Conservation (phyloP, 2,888 invertebrate species). For the Ligdia adustata region DNA sequence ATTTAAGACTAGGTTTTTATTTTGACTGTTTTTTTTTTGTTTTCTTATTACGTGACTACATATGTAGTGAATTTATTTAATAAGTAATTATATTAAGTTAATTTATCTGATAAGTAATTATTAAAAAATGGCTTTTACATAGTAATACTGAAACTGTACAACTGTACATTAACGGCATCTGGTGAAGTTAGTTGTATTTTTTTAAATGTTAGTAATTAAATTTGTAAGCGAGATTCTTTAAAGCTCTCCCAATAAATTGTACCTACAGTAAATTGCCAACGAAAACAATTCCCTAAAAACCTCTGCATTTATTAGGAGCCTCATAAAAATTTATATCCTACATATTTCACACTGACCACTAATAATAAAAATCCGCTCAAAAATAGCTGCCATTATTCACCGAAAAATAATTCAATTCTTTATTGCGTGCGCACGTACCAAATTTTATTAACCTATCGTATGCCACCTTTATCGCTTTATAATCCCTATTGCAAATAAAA, state of each 20-base stretch:
- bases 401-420: slow-evolving; percentile 47
- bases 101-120: too few relatives aligned
- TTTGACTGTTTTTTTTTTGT: too few relatives aligned
- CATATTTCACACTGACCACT: slow-evolving; percentile 23
- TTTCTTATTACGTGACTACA: too few relatives aligned
- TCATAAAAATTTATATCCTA: slow-evolving; percentile 1
- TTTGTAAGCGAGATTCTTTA: too few relatives aligned
- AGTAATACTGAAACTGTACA: too few relatives aligned
- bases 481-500: slow-evolving; percentile 61
- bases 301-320: not conserved
- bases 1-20: too few relatives aligned
- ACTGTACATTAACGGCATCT: too few relatives aligned
- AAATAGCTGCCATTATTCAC: slow-evolving; percentile 39
- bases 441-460: slow-evolving; percentile 47
- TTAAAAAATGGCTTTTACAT: too few relatives aligned
- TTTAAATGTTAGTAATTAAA: not conserved
- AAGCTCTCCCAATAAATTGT: too few relatives aligned
- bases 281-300: not conserved
- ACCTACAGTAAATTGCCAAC: not conserved
- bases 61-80: too few relatives aligned
- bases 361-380: slow-evolving; percentile 19
- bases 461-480: slow-evolving; percentile 61
- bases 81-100: too few relatives aligned
- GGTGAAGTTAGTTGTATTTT: not conserved
- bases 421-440: slow-evolving; percentile 48